phyloP scores from a whole-genome alignment of 35 echinoderm and acorn worm genomes.

The Anneissia japonica region DNA sequence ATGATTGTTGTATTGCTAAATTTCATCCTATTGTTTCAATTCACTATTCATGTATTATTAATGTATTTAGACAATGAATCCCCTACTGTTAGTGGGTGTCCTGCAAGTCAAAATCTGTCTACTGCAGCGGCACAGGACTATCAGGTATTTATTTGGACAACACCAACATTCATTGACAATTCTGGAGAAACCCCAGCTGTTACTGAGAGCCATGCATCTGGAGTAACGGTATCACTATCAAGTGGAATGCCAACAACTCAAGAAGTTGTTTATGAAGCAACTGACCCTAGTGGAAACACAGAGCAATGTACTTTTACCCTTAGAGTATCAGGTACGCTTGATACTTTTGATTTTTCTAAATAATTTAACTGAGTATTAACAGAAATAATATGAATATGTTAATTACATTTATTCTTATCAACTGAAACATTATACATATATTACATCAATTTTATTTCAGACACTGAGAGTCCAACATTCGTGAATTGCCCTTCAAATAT shows the following conservation, averaged over 20 bases:
- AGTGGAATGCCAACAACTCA: neutral
- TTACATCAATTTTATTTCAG: too few species aligned
- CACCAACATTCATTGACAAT: conserved; percentile 20
- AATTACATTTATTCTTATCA: too few species aligned
- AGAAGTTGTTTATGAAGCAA: neutral
- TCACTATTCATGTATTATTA: too few species aligned
- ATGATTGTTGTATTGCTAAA: too few species aligned
- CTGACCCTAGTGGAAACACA: conserved; percentile 4
- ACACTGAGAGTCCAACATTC: too few species aligned
- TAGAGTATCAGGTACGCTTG: conserved; percentile 35
- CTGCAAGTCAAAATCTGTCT: neutral
- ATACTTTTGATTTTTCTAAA: too few species aligned
- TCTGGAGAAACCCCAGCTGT: neutral
- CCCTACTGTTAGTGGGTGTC: conserved; percentile 8
- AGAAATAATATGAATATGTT: too few species aligned
- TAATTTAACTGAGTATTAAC: too few species aligned
- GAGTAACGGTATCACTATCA: neutral
- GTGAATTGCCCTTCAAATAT: too few species aligned
- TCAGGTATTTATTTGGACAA: neutral
- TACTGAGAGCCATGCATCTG: too few species aligned
- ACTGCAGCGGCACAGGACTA: neutral
- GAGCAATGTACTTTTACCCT: conserved; percentile 23
- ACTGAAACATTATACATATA: too few species aligned
- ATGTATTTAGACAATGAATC: conserved; percentile 29
- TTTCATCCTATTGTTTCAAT: too few species aligned